Evolutionary conservation across 1,140 invertebrate genomes (phyloP), one percentile per base, ranked within the genome.

Genomic region (Tetramorium parvispinum): DNA sequence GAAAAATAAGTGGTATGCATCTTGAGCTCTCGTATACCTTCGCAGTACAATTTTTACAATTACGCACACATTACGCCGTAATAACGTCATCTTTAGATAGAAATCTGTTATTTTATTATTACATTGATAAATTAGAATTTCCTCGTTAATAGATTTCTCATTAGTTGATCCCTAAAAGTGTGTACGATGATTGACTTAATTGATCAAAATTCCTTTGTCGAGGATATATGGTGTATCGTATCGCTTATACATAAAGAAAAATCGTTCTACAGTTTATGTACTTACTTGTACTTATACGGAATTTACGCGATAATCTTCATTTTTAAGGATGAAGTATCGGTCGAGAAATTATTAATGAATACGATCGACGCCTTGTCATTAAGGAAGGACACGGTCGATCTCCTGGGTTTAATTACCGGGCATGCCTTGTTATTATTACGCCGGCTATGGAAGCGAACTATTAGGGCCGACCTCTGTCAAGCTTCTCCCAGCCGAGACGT

Each of bases 351-450:
- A 75, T 87, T 87, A 83, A 87, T 83, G 59, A 73, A 71, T 63
- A 75, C 79, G 68, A 87, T 83, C 59, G 46, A 70, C 79, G 40
- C 37, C 66, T 32, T 63, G 79, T 83, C 85, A 75, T 87, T 83
- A 83, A 66, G 37, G 24, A 75, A 27, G 79, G 55, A 83, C 43
- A 86, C 16, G 24, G n/a, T 16, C 32, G n/a, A 68, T 49, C 68
- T 78, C 55, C 46, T 70, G 68, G 49, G 68, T 63, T 87, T 87
- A 87, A 87, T 87, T 87, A 87, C 49, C 77, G 63, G 37, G 27
- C 57, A 16, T 65, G 46, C 21, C 46, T 65, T 82, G 85, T 87
- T 83, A 87, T 75, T 87, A 87, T 83, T 87, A 87, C 79, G 46
- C 61, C 79, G 24, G 71, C 76, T 21, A 51, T 27, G 51, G 16